Base-by-base conservation (phyloP, 2,797 vertebrate genomes). In the Champsocephalus gunnari region DNA sequence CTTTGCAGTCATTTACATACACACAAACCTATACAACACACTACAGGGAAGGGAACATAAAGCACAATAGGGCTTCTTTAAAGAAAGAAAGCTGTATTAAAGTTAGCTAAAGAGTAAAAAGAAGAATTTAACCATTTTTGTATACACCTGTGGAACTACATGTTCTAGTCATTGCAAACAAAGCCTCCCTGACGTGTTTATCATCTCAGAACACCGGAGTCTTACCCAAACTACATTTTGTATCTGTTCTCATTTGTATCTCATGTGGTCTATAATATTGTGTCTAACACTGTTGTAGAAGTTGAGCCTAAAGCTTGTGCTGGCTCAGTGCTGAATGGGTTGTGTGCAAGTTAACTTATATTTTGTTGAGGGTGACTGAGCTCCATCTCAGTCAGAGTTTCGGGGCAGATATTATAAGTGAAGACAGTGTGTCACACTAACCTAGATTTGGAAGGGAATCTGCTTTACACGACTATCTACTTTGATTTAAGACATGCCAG, bases 401-500 rank as follows among this genome's bases (percentile, higher is more conserved):
- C 10, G 44, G 53, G 53, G 41, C 12, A 8, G 21, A 24, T 21
- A 45, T 45, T n/a, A 34, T 9, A 24, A 21, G 5, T 34, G 43
- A 65, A 38, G 56, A 24, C 61, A 65, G 32, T 13, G 47, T 59
- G 58, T 66, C 56, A 60, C 14, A 58, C 34, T 64, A 58, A 63
- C 38, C 59, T 72, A 28, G 34, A 64, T 75, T 67, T 63, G 19
- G 62, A 58, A 47, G 13, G 58, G 38, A 69, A 56, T 60, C 54
- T 57, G 57, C 74, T 44, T 81, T 47, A 43, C 41, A 21, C 3
- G 6, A 77, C 38, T 21, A 51, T 61, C 61, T n/a, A 14, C 28
- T 51, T 59, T 21, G 63, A 56, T 24, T 5, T 57, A 16, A 70
- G 38, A 38, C 71, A 34, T 49, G 60, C 17, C 66, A 64, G 55